Conservation (phyloP, 2,888 invertebrate genomes). For the Notodonta ziczac region DNA sequence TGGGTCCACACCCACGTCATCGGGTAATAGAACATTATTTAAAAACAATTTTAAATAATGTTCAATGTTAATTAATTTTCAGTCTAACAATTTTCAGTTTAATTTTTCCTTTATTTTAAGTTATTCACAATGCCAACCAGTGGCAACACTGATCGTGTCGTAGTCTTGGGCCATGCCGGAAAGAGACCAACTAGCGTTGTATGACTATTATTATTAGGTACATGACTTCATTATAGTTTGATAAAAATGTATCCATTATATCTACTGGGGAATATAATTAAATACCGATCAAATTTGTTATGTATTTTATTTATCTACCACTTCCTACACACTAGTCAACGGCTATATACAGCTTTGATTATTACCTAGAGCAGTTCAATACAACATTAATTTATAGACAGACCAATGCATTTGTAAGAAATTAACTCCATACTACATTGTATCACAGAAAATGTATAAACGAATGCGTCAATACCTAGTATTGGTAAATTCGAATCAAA, state of each 20-base stretch:
- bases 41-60: no score
- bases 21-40: no score
- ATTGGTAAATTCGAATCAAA: constrained; percentile 28
- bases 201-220: no score
- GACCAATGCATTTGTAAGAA: constrained; percentile 6
- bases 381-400: constrained; percentile 26
- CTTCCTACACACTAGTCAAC: constrained; percentile 81
- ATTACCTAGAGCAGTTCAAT: constrained; percentile 40
- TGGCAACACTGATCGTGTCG: no score
- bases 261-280: neutral
- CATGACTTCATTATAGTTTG: no score
- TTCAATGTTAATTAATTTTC: no score
- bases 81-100: no score
- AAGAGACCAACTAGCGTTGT: no score
- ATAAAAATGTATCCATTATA: neutral
- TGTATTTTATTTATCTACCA: constrained; percentile 60
- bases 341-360: constrained; percentile 73
- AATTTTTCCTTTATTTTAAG: no score
- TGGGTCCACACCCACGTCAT: no score
- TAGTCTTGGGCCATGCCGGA: no score
- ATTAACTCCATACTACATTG: constrained; percentile 30
- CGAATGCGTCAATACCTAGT: constrained; percentile 24
- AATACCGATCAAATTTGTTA: neutral
- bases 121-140: no score
- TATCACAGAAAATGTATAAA: constrained; percentile 45